Percentiles rank a stretch among this genome's conserved stretches.
These are phyloP conservation scores for Saccostrea glomerata DNA, from an alignment of 1,140 invertebrate genomes.

Conservation along the genomic window DNA sequence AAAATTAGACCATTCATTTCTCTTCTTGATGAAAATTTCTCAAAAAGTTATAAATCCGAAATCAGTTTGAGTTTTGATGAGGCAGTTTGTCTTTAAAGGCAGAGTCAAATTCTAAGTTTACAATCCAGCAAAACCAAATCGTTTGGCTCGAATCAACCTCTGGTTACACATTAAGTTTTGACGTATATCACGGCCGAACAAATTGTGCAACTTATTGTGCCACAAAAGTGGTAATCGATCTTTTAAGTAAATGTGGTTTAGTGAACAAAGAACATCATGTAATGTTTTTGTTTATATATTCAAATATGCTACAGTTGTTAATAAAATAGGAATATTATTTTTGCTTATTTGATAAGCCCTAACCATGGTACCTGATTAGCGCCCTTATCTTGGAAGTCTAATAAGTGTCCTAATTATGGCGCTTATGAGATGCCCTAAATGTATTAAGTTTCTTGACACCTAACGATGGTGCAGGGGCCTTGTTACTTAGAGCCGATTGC, in stretches of 20 bases:
- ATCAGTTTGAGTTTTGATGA: not conserved
- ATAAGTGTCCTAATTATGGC: no score
- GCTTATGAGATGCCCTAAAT: no score
- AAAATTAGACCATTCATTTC: not conserved
- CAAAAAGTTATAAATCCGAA: not conserved
- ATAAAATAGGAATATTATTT: no score
- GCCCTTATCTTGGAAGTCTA: no score
- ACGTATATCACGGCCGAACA: slow-evolving; percentile 45
- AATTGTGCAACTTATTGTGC: slow-evolving; percentile 35
- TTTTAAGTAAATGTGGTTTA: not conserved
- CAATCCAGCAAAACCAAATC: slow-evolving; percentile 57
- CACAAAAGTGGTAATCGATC: slow-evolving; percentile 41
- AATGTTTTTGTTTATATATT: no score
- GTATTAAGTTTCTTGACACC: no score
- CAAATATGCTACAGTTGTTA: no score
- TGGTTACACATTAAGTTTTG: slow-evolving; percentile 50
- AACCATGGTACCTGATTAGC: no score
- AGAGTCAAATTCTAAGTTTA: slow-evolving; percentile 52
- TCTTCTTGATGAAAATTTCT: not conserved
- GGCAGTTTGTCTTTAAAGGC: slow-evolving; percentile 49
- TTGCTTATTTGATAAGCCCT: no score
- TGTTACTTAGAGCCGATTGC: no score
- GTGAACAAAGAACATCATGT: slow-evolving; percentile 40
- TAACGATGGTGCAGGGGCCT: no score
- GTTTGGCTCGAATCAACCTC: slow-evolving; percentile 48